These are phyloP conservation scores for Synanthedon andrenaeformis DNA, from an alignment of 2,888 invertebrate genomes.

Conservation along the genomic window DNA sequence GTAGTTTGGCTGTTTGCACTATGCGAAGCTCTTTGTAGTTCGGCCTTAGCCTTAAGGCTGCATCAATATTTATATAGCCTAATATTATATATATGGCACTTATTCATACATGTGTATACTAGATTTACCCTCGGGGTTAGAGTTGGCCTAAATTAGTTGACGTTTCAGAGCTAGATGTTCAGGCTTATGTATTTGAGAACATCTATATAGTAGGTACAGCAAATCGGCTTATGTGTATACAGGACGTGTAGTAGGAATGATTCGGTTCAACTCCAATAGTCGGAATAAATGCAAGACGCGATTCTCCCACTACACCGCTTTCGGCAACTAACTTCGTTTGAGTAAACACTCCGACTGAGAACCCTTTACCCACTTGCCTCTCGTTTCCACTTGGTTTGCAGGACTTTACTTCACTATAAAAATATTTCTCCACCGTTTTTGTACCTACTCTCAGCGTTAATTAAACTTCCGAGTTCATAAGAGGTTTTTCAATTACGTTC, in stretches of 20 bases:
- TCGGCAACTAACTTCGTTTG: conserved; percentile 42
- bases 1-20: no score
- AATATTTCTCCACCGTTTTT: conserved; percentile 21
- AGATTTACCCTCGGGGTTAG: not conserved
- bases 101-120: no score
- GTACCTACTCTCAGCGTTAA: conserved; percentile 16
- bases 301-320: conserved; percentile 26
- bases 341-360: conserved; percentile 35
- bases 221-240: not conserved
- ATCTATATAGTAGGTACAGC: not conserved
- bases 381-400: conserved; percentile 33
- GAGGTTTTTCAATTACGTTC: not conserved
- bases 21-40: no score
- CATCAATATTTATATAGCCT: no score
- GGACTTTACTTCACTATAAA: conserved; percentile 20
- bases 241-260: conserved; percentile 11
- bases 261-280: conserved; percentile 40
- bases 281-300: conserved; percentile 36
- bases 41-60: no score
- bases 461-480: conserved; percentile 13
- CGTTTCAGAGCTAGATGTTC: not conserved
- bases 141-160: not conserved
- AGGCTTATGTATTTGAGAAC: not conserved
- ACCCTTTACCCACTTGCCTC: conserved; percentile 37
- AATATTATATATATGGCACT: no score